Conservation (phyloP, 2,888 invertebrate species). For the Andrena dorsata region DNA sequence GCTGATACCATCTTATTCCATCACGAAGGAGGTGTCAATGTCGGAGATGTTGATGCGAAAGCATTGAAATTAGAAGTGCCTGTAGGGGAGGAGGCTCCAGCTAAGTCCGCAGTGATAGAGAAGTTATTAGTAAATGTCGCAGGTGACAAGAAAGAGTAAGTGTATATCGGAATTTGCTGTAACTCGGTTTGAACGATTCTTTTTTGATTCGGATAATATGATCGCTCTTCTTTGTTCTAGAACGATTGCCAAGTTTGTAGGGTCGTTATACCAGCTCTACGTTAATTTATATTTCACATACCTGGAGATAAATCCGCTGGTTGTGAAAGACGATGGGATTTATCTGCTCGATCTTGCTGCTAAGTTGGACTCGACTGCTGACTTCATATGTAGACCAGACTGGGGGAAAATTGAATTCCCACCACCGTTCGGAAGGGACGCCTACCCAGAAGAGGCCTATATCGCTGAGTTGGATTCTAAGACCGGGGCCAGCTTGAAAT, state of each 20-base stretch:
- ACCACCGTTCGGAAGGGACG: slow-evolving; percentile 99
- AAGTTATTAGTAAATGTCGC: slow-evolving; percentile 90
- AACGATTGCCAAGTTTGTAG: slow-evolving; percentile 93
- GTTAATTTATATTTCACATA: slow-evolving; percentile 98
- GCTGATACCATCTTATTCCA: slow-evolving; percentile 98
- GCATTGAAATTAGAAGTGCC: slow-evolving; percentile 96
- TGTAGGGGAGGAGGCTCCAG: slow-evolving; percentile 88
- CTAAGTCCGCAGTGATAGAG: slow-evolving; percentile 86
- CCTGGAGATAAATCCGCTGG: slow-evolving; percentile 99
- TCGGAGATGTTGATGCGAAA: slow-evolving; percentile 99
- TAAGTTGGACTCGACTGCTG: slow-evolving; percentile 98
- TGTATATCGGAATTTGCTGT: background rate
- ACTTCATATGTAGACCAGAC: slow-evolving; percentile 97
- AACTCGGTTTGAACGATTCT: background rate
- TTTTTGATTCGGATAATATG: no score
- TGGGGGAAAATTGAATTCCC: slow-evolving; percentile 99
- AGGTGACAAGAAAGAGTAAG: slow-evolving; percentile 88
- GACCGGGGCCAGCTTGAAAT: slow-evolving; percentile 98
- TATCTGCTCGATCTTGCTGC: slow-evolving; percentile 98
- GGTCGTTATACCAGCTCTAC: slow-evolving; percentile 94
- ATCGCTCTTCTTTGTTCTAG: slow-evolving; percentile 84
- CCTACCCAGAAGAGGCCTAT: slow-evolving; percentile 98
- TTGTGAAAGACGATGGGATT: slow-evolving; percentile 92
- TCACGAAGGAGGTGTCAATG: slow-evolving; percentile 98
- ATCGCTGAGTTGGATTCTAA: slow-evolving; percentile 99